Base-by-base conservation (phyloP, 2,888 invertebrate genomes). In the Himalopsyche anomala region DNA sequence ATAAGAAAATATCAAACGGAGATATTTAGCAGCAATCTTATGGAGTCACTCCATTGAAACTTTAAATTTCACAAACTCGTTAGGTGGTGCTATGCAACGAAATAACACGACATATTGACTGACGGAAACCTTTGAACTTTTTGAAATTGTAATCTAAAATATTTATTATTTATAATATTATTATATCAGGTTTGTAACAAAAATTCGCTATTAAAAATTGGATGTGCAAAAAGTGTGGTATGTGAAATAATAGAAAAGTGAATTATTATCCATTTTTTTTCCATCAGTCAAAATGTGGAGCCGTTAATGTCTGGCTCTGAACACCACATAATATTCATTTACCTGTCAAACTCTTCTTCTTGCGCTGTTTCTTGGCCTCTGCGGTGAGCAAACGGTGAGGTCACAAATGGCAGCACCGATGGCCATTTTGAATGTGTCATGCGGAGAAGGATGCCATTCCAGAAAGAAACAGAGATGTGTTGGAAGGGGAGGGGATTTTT, bases 311-410 rank as follows among this genome's bases (percentile, higher is more conserved):
- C 45, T 19, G 38, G 2, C 28, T 74, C 19, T 42, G 19, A 51
- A 54, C 51, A 69, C 79, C 28, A 36, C 74, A 74, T 36, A 74
- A 74, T 9, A 74, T 74, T 74, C 74, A 94, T 95, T 97, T 96
- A 97, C 97, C 97, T 95, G 96, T 94, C 93, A 96, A 93, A 93
- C 97, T 97, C 95, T 97, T 97, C 95, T 97, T 97, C 95, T 96
- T 96, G 95, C 96, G 96, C 95, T 96, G 96, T 96, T 97, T 97
- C 97, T 97, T 98, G 95, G 97, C 97, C 95, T 98, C 97, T 98
- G 94, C 91, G 91, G 91, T 91, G 91, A 91, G 79, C 80, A 74
- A 74, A 38, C 15, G 74, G 74, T 80, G 84, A 19, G 80, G 17
- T 80, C 79, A 54, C 36, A 56, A 55, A 84, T 80, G n/a, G 55